Evolutionary conservation across 2,113 vertebrate species (phyloP), one percentile per base, ranked within the genome.

Genomic region (Eublepharis macularius): DNA sequence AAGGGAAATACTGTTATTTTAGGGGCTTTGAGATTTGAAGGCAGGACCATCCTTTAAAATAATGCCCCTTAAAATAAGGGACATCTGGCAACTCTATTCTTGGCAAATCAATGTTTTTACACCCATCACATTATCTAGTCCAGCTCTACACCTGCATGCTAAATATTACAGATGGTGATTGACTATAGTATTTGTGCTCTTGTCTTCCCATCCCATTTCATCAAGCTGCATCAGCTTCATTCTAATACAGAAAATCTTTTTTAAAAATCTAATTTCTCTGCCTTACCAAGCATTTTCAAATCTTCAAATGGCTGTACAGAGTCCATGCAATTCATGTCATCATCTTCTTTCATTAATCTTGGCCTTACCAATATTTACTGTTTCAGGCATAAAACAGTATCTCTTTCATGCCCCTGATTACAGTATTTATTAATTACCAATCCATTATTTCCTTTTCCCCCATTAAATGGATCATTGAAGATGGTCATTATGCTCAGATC

Each of bases 381-480:
- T 34, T 73, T 19, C 43, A 34, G 2, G 7, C 21, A 19, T 47
- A 8, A 73, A 39, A 69, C 17, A 70, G 2, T 36, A 19, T 34
- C 10, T 69, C 54, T 65, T 17, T 63, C 70, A 36, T 72, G 72
- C 10, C 2, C n/a, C 57, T 80, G 34, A 39, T 63, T 79, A 73
- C 17, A 45, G 24, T 63, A 49, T 72, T 86, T 74, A 73, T 80
- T 29, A 73, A 80, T 73, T 47, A 63, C 43, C 47, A 80, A 73
- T 49, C 68, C 72, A 43, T 29, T 73, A 29, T 63, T 80, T 80
- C 51, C 54, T 63, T 10, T 80, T 70, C 10, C 47, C 47, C 65
- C 51, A 63, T 73, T 80, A 86, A 86, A 86, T 86, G 84, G 84
- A 17, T 79, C 76, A 80, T 86, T 86, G 80, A 16, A 85, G 68